Conservation (phyloP, 2,113 vertebrate genomes). For the Pygoscelis antarcticus region DNA sequence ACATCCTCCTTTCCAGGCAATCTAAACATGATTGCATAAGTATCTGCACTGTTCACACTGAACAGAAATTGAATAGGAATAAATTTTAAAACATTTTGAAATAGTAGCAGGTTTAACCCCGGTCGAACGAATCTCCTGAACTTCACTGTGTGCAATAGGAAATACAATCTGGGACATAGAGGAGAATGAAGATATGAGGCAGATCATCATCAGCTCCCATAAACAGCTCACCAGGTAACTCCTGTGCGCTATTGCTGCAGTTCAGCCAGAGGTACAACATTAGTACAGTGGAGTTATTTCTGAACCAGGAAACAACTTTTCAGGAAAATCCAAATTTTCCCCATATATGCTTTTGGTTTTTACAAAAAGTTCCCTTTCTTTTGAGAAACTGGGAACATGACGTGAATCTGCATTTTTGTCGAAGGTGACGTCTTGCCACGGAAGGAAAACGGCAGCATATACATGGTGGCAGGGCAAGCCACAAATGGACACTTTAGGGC, state of each 20-base stretch:
- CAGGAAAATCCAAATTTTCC: background rate
- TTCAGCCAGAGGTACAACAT: background rate
- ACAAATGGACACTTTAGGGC: background rate
- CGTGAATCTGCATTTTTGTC: background rate
- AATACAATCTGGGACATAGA: background rate
- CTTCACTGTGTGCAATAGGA: background rate
- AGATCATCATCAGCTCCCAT: background rate
- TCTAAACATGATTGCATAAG: background rate
- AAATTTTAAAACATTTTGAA: background rate
- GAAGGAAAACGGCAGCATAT: background rate
- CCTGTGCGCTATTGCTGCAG: background rate
- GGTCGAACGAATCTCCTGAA: background rate
- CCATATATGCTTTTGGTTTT: background rate
- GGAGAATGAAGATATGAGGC: background rate
- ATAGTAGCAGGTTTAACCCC: background rate
- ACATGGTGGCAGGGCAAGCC: background rate
- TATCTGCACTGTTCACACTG: background rate
- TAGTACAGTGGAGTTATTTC: background rate
- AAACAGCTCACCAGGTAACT: background rate
- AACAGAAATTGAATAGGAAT: background rate
- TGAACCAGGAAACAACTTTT: background rate
- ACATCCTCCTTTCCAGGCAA: background rate
- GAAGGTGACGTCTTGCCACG: background rate
- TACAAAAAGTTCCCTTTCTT: background rate
- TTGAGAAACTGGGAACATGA: background rate